These are phyloP conservation scores for Liodrosophila aerea DNA, from an alignment of 2,888 invertebrate genomes.

Conservation along the genomic window DNA sequence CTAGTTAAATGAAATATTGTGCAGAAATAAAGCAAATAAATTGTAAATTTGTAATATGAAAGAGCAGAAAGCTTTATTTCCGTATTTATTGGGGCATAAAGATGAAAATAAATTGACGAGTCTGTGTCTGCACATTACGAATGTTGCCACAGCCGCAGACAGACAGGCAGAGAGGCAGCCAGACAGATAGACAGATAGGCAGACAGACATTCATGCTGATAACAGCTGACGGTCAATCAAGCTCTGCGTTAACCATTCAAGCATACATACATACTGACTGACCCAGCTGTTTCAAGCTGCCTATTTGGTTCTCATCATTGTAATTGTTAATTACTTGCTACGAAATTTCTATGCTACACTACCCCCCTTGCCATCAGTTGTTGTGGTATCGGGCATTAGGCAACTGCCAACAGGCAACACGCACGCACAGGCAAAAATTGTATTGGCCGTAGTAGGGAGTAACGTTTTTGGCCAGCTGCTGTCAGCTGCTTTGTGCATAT, in stretches of 20 bases:
- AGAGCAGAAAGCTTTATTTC: constrained; percentile 36
- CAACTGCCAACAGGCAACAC: constrained; percentile 22
- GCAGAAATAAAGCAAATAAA: constrained; percentile 3
- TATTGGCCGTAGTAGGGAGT: constrained; percentile 17
- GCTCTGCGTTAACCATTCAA: constrained; percentile 46
- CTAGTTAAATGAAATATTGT: background rate
- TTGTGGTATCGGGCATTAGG: background rate
- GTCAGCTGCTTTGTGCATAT: constrained; percentile 53
- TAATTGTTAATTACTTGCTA: constrained; percentile 74
- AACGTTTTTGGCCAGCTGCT: constrained; percentile 54
- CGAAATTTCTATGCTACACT: constrained; percentile 27
- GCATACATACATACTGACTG: constrained; percentile 45
- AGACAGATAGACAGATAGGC: constrained; percentile 13
- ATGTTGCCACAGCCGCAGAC: constrained; percentile 19
- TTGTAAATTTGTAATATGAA: constrained; percentile 15
- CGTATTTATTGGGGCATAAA: constrained; percentile 58
- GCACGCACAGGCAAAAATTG: constrained; percentile 45
- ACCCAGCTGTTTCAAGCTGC: constrained; percentile 20
- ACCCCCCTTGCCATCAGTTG: background rate
- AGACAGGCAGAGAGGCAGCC: constrained; percentile 14
- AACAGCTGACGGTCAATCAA: constrained; percentile 69
- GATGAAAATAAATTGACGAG: constrained; percentile 33
- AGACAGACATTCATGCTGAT: constrained; percentile 38
- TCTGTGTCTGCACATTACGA: constrained; percentile 12
- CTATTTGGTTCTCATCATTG: constrained; percentile 57